These are phyloP conservation scores for Tokudaia tokunoshimensis DNA, from an alignment of 2,797 vertebrate genomes.

Conservation along the genomic window DNA sequence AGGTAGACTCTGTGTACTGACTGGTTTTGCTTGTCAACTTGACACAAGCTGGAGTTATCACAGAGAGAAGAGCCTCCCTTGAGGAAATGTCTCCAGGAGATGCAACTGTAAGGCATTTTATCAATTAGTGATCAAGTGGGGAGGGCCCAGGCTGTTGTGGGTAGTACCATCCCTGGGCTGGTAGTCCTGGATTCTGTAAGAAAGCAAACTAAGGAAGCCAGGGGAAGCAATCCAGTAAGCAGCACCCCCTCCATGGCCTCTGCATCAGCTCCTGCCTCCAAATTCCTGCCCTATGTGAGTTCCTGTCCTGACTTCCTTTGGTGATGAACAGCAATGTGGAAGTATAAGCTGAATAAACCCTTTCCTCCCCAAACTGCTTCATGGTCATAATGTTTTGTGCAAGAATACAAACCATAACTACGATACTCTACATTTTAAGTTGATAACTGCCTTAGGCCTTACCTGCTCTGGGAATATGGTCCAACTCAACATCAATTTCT, in stretches of 20 bases:
- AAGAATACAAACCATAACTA: not conserved
- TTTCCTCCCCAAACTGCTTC: too few relatives aligned
- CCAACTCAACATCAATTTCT: not conserved
- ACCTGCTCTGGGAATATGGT: not conserved
- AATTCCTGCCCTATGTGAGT: not conserved
- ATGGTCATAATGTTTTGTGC: too few relatives aligned
- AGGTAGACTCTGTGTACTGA: not conserved
- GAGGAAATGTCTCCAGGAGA: not conserved
- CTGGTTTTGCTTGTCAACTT: not conserved
- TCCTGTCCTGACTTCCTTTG: not conserved
- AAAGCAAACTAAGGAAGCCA: not conserved
- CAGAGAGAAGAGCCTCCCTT: not conserved
- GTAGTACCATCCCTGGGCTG: not conserved
- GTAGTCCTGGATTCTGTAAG: not conserved
- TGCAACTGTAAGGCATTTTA: not conserved
- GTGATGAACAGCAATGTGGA: not conserved
- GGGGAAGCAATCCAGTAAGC: not conserved
- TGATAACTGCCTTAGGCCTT: not conserved
- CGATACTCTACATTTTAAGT: not conserved
- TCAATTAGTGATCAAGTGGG: not conserved
- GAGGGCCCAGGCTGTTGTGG: not conserved
- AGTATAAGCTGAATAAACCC: too few relatives aligned
- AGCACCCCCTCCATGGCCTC: not conserved
- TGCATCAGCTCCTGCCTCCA: not conserved
- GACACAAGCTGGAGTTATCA: not conserved